A percentile compares a stretch with the other conserved stretches of the same genome.
These are phyloP conservation scores for Agonopterix arenella DNA, from an alignment of 2,888 invertebrate species.

Conservation along the genomic window DNA sequence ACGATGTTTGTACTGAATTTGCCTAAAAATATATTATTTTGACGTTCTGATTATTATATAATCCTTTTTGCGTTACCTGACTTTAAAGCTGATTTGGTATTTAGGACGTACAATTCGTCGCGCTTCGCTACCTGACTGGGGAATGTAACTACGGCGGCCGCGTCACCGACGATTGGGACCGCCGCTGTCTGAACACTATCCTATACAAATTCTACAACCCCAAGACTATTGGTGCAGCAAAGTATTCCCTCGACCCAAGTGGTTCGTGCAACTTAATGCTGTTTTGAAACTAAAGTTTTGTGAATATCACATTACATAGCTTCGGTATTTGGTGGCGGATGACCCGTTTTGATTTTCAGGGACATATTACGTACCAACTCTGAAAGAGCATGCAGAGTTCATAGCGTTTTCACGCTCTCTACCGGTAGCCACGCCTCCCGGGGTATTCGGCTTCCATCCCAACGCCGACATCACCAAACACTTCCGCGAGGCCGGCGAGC, in stretches of 20 bases:
- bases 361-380: conserved; percentile 83
- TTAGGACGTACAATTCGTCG: conserved; percentile 88
- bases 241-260: conserved; percentile 82
- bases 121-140: conserved; percentile 92
- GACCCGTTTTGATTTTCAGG: conserved; percentile 45
- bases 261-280: conserved; percentile 38
- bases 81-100: background rate
- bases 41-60: no score
- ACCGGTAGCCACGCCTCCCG: conserved; percentile 87
- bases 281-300: background rate
- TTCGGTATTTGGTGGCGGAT: no score
- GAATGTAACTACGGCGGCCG: conserved; percentile 98
- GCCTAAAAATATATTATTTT: background rate
- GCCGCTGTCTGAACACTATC: conserved; percentile 89
- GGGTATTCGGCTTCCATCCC: conserved; percentile 94
- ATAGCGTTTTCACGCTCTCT: conserved; percentile 81
- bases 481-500: conserved; percentile 87
- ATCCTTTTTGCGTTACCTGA: background rate
- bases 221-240: conserved; percentile 77
- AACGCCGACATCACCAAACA: conserved; percentile 96
- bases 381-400: conserved; percentile 84
- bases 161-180: conserved; percentile 97
- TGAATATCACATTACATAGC: background rate
- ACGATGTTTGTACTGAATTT: conserved; percentile 67
- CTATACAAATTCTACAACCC: conserved; percentile 87